Conservation (phyloP, 2,888 invertebrate genomes). For the Azorinus chamasolen region DNA sequence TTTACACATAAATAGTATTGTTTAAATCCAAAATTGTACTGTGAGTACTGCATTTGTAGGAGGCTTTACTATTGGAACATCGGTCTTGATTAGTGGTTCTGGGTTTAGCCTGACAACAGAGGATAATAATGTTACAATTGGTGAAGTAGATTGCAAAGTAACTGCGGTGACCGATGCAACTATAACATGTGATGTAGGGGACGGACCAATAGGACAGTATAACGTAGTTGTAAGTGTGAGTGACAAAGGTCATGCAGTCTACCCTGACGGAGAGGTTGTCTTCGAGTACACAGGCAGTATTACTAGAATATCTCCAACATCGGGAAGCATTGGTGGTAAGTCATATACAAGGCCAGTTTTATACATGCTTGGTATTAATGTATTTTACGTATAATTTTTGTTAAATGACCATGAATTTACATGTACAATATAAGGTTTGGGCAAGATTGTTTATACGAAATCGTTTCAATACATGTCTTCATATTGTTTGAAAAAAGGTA, state of each 20-base stretch:
- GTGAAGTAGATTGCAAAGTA: conserved; percentile 71
- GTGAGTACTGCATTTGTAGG: background rate
- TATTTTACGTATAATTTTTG: too few species aligned
- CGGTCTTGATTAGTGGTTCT: conserved; percentile 72
- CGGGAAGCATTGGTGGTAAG: conserved; percentile 67
- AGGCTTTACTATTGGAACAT: conserved; percentile 49
- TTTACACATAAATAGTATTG: too few species aligned
- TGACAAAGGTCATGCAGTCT: conserved; percentile 55
- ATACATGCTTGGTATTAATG: too few species aligned
- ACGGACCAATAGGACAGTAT: conserved; percentile 67
- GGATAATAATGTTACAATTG: conserved; percentile 72
- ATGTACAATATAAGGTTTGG: too few species aligned
- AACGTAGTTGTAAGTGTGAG: conserved; percentile 61
- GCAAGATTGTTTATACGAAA: too few species aligned
- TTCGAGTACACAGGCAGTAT: conserved; percentile 61
- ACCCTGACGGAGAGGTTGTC: conserved; percentile 44
- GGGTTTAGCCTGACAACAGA: conserved; percentile 67
- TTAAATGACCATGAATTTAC: too few species aligned
- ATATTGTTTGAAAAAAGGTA: too few species aligned
- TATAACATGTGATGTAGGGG: conserved; percentile 72
- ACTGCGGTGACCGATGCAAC: conserved; percentile 60
- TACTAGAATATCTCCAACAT: conserved; percentile 48
- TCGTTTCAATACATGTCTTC: too few species aligned
- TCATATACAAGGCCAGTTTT: too few species aligned
- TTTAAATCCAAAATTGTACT: too few species aligned